Conservation (phyloP, 2,797 vertebrate species). For the Notolepis coatsorum region DNA sequence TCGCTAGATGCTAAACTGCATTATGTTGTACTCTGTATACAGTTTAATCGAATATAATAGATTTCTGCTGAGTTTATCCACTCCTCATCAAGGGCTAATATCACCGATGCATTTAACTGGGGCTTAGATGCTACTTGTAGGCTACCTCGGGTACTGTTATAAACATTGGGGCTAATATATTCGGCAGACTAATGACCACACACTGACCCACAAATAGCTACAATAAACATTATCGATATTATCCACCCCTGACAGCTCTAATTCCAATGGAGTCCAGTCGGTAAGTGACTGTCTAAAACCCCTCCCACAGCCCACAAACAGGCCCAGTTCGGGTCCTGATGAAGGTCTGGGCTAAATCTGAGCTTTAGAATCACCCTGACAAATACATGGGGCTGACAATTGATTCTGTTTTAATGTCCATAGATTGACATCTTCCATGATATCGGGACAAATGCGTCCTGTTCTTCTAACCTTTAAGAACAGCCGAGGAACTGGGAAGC, state of each 20-base stretch:
- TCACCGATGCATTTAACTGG: no score
- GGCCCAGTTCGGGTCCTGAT: slow-evolving; percentile 41
- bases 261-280: slow-evolving; percentile 37
- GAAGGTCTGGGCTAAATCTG: not conserved
- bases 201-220: no score
- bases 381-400: not conserved
- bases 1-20: no score
- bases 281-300: slow-evolving; percentile 55
- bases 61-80: no score
- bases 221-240: no score
- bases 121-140: no score
- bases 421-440: not conserved
- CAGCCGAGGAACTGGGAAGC: not conserved
- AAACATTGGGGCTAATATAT: no score
- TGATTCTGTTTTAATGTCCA: not conserved
- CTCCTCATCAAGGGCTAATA: no score
- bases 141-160: no score
- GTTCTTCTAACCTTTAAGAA: slow-evolving; percentile 1
- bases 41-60: no score
- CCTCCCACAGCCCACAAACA: slow-evolving; percentile 46
- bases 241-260: slow-evolving; percentile 12
- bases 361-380: not conserved
- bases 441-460: not conserved
- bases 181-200: no score
- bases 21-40: no score